A percentile compares a stretch with the other conserved stretches of the same genome.
phyloP scores from a whole-genome alignment of 2,888 invertebrate genomes.

The Myopa testacea region DNA sequence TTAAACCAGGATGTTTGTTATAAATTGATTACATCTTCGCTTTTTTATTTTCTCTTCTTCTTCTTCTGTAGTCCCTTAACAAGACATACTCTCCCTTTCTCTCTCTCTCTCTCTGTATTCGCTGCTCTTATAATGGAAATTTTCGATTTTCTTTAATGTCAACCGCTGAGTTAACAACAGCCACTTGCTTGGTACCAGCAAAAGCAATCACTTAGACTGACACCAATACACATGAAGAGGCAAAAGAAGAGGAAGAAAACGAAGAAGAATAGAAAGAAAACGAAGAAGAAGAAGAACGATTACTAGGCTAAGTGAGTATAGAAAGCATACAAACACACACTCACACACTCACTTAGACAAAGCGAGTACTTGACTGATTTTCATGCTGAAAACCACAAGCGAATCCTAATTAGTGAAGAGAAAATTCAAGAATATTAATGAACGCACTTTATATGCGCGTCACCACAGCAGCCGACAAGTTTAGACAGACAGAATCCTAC shows the following conservation, averaged over 20 bases:
- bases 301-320: neutral
- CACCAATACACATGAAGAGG: constrained; percentile 3
- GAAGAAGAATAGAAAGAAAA: too few species aligned
- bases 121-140: neutral
- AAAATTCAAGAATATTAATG: constrained; percentile 39
- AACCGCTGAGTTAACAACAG: neutral
- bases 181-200: too few species aligned
- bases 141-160: neutral
- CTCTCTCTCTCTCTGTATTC: neutral
- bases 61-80: too few species aligned
- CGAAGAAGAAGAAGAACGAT: neutral
- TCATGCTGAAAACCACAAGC: constrained; percentile 30
- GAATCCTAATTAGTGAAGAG: constrained; percentile 21
- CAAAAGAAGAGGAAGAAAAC: neutral
- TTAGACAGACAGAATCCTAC: too few species aligned
- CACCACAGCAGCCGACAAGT: neutral
- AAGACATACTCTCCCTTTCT: too few species aligned
- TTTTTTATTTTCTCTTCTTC: too few species aligned
- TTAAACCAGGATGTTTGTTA: too few species aligned
- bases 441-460: constrained; percentile 24
- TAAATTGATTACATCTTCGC: too few species aligned
- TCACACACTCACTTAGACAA: constrained; percentile 6
- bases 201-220: neutral
- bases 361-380: constrained; percentile 12
- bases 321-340: neutral